Base-by-base conservation (phyloP, 92 coral and sea anemone species). In the Epizoanthus stellaris region DNA sequence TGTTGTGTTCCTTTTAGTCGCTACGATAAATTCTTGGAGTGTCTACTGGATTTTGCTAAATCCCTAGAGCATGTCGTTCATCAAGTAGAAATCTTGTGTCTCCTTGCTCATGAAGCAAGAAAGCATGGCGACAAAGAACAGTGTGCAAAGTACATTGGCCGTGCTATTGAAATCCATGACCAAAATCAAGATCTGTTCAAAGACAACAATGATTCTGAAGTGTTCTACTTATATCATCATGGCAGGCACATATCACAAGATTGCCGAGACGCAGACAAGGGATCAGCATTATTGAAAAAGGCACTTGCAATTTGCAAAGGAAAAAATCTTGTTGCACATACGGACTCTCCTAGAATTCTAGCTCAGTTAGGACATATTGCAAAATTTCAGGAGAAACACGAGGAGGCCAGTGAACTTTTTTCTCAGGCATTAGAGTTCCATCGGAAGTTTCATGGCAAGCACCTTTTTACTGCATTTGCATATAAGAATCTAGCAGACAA, bases 381-480 rank as follows among this genome's bases (percentile, higher is more conserved):
- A 17, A 74, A 74, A 54, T 12, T 30, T 74, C 80, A 49, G 17
- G 6, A 19, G 64, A 9, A 20, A 21, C n/a, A 38, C 49, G 70
- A 87, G 57, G 75, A 72, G 67, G 90, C 90, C n/a, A 20, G 42
- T 64, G 19, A 73, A 52, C 14, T 9, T 34, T 87, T 59, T 53
- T 57, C 52, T 20, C 21, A 70, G 72, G 90, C 87, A 10, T 53
- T 87, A 23, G 1, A 4, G 21, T 53, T 61, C 60, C 86, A 80
- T 19, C 65, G 34, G 15, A 19, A 0, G 11, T 30, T 7, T 53
- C 60, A 81, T 20, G 90, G 90, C 13, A 7, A 66, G 19, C 90
- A 87, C 52, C 21, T 73, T 65, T 63, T 81, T 23, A 87, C 90
- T 17, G 90, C 90, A 40, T 81, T 87, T 73, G 90, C 90, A 2